Evolutionary conservation across 1,140 invertebrate genomes (phyloP).

Genomic region (Tetramorium simillimum): DNA sequence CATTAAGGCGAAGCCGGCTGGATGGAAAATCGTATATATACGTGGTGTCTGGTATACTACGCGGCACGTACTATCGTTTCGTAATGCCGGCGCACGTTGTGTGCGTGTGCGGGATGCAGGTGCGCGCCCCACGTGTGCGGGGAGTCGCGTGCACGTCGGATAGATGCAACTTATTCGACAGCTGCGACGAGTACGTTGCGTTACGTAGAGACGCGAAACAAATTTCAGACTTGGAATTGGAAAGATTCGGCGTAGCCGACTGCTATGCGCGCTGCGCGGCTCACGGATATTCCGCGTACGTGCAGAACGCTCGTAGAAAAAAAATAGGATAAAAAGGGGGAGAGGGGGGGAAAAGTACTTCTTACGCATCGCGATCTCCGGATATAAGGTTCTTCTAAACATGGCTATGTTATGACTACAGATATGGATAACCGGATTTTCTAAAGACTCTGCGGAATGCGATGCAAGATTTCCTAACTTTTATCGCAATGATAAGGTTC

Average conservation of each 20-base stretch:
- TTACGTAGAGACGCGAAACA: constrained; percentile 38
- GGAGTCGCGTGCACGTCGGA: constrained; percentile 26
- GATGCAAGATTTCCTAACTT: neutral
- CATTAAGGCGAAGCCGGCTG: constrained; percentile 43
- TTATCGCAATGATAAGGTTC: neutral
- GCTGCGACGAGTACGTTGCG: constrained; percentile 42
- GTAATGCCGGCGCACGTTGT: neutral
- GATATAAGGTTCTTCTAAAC: constrained; percentile 25
- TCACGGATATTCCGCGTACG: neutral
- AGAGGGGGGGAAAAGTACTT: neutral
- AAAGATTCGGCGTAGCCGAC: constrained; percentile 40
- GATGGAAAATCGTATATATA: constrained; percentile 41
- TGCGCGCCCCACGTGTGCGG: neutral
- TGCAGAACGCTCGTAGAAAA: neutral
- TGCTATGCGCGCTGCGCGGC: neutral
- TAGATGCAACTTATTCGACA: constrained; percentile 52
- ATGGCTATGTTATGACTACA: neutral
- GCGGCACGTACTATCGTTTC: constrained; percentile 39
- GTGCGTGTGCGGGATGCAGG: constrained; percentile 19
- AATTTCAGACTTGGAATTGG: constrained; percentile 44
- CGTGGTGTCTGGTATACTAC: neutral
- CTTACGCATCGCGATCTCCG: constrained; percentile 11
- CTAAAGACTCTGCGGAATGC: neutral
- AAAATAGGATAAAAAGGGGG: neutral
- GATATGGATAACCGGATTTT: neutral